Evolutionary conservation across 2,888 invertebrate species (phyloP).

Genomic region (Andrena minutula): DNA sequence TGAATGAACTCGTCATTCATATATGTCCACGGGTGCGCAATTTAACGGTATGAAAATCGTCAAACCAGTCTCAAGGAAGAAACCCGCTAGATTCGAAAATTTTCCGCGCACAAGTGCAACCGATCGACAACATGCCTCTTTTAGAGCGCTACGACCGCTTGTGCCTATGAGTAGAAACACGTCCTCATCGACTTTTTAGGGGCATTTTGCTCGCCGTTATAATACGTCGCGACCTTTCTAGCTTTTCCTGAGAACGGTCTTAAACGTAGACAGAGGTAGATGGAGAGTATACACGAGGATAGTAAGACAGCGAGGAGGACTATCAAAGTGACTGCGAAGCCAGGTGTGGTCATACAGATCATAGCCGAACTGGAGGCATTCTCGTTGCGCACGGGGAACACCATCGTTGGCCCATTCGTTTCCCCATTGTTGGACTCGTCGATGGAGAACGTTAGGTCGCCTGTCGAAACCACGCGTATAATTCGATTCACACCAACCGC

Average conservation of each 20-base stretch:
- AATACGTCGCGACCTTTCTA: constrained; percentile 81
- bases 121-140: constrained; percentile 24
- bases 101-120: constrained; percentile 28
- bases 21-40: constrained; percentile 7
- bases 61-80: constrained; percentile 47
- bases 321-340: constrained; percentile 94
- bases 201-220: constrained; percentile 74
- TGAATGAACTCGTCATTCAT: constrained; percentile 3
- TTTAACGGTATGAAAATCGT: constrained; percentile 28
- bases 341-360: constrained; percentile 98
- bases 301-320: constrained; percentile 93
- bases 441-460: constrained; percentile 94
- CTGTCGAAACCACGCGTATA: constrained; percentile 96
- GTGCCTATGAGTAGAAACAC: constrained; percentile 89
- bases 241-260: constrained; percentile 89
- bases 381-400: constrained; percentile 89
- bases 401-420: constrained; percentile 87
- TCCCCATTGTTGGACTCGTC: constrained; percentile 87
- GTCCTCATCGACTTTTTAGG: constrained; percentile 86
- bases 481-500: constrained; percentile 95
- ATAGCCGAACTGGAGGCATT: constrained; percentile 83
- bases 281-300: constrained; percentile 94
- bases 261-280: constrained; percentile 93
- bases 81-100: constrained; percentile 30
- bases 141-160: background rate